A percentile compares a stretch with the other conserved stretches of the same genome.
These are phyloP conservation scores for Pomatorhinus ruficollis DNA, from an alignment of 2,113 vertebrate species.

Conservation along the genomic window DNA sequence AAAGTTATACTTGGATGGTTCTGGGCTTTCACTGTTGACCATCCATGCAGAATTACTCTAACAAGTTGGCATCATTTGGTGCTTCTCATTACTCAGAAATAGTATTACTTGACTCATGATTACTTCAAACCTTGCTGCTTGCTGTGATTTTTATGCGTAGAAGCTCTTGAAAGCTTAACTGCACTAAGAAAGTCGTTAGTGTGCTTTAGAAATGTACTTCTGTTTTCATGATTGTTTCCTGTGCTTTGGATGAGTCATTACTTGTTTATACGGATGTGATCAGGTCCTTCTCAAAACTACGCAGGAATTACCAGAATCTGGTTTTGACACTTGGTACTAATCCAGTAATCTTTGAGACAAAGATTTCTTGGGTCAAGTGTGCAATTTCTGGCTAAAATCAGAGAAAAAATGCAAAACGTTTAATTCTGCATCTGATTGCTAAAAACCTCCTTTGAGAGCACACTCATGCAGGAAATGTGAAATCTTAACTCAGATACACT, in stretches of 20 bases:
- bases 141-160: constrained; percentile 6
- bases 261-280: constrained; percentile 3
- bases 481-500: neutral
- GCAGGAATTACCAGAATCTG: neutral
- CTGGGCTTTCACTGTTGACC: neutral
- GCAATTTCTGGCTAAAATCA: neutral
- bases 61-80: neutral
- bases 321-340: neutral
- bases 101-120: neutral
- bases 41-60: neutral
- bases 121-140: constrained; percentile 1
- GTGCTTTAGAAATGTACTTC: neutral
- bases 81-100: constrained; percentile 11
- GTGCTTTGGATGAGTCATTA: constrained; percentile 25
- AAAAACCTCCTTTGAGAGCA: neutral
- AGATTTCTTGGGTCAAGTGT: neutral
- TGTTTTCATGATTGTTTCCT: neutral
- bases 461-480: neutral
- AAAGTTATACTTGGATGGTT: neutral
- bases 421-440: neutral
- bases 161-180: constrained; percentile 22
- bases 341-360: neutral
- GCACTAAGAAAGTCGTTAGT: neutral
- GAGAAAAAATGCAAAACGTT: neutral
- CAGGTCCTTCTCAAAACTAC: neutral